Evolutionary conservation across 2,797 vertebrate species (phyloP).

Genomic region (Adrianichthys oophorus): DNA sequence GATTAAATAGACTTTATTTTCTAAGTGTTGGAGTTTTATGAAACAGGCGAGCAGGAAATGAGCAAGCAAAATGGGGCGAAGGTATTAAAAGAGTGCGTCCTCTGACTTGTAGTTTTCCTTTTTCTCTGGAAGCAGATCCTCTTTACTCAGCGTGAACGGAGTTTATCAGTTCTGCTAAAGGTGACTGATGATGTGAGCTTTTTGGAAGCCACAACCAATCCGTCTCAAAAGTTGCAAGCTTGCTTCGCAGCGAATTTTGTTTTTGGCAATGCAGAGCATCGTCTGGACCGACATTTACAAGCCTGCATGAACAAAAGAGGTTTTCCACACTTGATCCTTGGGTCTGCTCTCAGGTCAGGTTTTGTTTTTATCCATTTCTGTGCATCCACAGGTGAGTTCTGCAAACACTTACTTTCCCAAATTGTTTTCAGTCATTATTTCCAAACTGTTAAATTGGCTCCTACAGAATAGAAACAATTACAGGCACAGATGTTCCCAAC

Average conservation of each 20-base stretch:
- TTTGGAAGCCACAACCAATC: constrained; percentile 45
- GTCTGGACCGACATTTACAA: constrained; percentile 33
- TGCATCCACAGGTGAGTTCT: neutral
- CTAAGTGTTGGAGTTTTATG: constrained; percentile 43
- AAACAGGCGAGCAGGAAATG: constrained; percentile 28
- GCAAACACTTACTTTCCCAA: constrained; percentile 3
- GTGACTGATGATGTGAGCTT: constrained; percentile 60
- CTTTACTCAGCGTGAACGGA: constrained; percentile 34
- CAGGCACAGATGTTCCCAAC: constrained; percentile 15
- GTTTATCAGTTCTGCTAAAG: constrained; percentile 47
- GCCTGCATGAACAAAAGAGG: too few relatives aligned
- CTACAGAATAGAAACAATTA: neutral
- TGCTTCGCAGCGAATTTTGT: constrained; percentile 37
- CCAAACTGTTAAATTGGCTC: constrained; percentile 11
- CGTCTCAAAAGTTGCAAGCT: constrained; percentile 52
- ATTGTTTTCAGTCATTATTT: constrained; percentile 8
- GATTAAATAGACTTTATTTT: constrained; percentile 49
- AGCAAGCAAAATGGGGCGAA: constrained; percentile 42
- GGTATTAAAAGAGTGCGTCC: constrained; percentile 50
- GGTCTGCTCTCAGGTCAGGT: neutral
- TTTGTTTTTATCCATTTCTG: neutral
- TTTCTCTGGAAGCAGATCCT: constrained; percentile 36
- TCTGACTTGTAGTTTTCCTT: constrained; percentile 33
- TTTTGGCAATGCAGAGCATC: constrained; percentile 47
- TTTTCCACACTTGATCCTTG: neutral